These are phyloP conservation scores for Epirrhoe tristata DNA, from an alignment of 2,888 invertebrate species.

Conservation along the genomic window DNA sequence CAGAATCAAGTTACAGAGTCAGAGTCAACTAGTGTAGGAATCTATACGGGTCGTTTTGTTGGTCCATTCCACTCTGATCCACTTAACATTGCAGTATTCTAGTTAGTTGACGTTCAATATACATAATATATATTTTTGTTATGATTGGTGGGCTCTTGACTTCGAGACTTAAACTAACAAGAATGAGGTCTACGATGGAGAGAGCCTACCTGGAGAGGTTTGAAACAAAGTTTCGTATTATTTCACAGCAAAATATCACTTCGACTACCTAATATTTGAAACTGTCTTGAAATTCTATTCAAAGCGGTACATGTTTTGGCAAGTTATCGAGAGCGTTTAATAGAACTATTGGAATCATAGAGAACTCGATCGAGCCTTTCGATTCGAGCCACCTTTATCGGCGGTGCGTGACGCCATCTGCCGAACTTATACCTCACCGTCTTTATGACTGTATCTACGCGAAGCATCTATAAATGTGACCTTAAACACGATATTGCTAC, in stretches of 20 bases:
- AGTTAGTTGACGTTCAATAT: not conserved
- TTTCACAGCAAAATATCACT: not conserved
- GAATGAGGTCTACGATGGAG: too few relatives aligned
- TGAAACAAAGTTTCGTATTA: not conserved
- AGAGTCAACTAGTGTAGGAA: not conserved
- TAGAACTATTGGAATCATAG: constrained; percentile 20
- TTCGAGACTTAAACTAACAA: too few relatives aligned
- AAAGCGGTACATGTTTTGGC: constrained; percentile 8
- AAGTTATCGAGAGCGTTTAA: constrained; percentile 6
- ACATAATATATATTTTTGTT: too few relatives aligned
- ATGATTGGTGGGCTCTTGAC: too few relatives aligned
- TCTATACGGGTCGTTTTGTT: constrained; percentile 2
- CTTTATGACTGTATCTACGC: constrained; percentile 48
- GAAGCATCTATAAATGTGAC: not conserved
- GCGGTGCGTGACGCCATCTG: constrained; percentile 47
- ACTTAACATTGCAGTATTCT: too few relatives aligned
- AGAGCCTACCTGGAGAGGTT: too few relatives aligned
- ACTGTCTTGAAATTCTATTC: not conserved
- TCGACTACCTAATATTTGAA: not conserved
- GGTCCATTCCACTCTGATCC: too few relatives aligned
- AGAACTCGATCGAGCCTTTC: constrained; percentile 44
- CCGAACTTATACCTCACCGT: constrained; percentile 32
- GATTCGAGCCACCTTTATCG: constrained; percentile 43
- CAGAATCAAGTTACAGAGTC: constrained; percentile 24
- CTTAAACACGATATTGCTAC: not conserved